Conservation (phyloP, 2,888 invertebrate genomes). For the Epistrophella euchroma region DNA sequence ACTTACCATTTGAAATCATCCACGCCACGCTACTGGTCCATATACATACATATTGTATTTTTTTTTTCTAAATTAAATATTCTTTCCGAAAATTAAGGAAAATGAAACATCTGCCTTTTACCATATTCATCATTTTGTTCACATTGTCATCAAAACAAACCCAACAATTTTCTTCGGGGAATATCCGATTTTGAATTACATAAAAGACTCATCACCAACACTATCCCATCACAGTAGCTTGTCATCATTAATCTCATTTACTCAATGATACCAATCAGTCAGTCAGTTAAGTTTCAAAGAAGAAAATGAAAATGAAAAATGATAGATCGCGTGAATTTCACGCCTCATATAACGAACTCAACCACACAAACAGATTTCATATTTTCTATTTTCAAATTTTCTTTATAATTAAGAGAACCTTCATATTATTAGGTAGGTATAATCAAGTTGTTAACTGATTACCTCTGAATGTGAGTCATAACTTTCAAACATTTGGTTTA, state of each 20-base stretch:
- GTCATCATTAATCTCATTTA: constrained; percentile 43
- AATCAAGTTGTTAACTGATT: background rate
- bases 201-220: constrained; percentile 31
- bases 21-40: no score
- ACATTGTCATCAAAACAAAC: constrained; percentile 11
- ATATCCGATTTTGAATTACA: background rate
- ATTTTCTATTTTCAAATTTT: constrained; percentile 36
- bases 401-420: constrained; percentile 22
- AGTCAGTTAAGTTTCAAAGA: background rate
- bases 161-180: constrained; percentile 1
- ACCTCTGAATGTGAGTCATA: constrained; percentile 1
- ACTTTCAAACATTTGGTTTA: background rate
- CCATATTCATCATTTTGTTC: constrained; percentile 11
- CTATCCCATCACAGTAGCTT: constrained; percentile 11
- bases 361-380: constrained; percentile 27
- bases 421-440: no score
- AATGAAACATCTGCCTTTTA: no score
- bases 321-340: constrained; percentile 57
- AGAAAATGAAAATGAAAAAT: constrained; percentile 20
- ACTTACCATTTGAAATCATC: no score
- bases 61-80: no score
- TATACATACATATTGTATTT: no score
- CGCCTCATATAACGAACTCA: constrained; percentile 46
- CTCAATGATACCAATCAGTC: constrained; percentile 41
- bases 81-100: no score